phyloP scores from a whole-genome alignment of 2,113 vertebrate genomes.

The Calonectris borealis region DNA sequence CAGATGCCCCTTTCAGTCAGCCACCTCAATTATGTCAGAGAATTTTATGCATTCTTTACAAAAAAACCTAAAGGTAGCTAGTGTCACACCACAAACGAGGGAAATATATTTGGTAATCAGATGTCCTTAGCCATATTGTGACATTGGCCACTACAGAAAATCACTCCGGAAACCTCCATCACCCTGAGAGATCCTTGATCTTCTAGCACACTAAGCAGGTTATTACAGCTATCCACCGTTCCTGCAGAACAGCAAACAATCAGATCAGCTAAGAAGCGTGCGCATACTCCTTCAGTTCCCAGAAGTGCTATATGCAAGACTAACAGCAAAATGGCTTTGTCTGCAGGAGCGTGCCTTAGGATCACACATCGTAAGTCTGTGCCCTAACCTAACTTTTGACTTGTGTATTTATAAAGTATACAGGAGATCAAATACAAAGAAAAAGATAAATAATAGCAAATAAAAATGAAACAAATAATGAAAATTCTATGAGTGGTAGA shows the following conservation, averaged over 20 bases:
- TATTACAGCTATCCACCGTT: background rate
- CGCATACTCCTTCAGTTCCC: background rate
- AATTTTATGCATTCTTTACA: background rate
- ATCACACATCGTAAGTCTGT: background rate
- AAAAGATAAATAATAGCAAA: background rate
- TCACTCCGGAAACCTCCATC: background rate
- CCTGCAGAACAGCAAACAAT: background rate
- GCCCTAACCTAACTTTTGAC: background rate
- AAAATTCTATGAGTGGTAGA: background rate
- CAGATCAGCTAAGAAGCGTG: background rate
- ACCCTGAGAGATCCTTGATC: background rate
- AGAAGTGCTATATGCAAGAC: background rate
- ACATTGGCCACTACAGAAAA: background rate
- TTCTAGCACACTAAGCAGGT: background rate
- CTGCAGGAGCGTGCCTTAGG: background rate
- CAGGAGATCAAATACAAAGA: background rate
- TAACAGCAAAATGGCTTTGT: background rate
- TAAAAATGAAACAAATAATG: background rate
- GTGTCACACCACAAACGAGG: background rate
- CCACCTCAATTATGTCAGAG: background rate
- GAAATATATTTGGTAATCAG: background rate
- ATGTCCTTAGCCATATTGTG: background rate
- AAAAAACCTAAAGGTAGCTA: background rate
- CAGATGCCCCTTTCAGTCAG: background rate
- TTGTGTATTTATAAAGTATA: background rate